Evolutionary conservation across 2,888 invertebrate genomes (phyloP).

Genomic region (Chaitophorus viminalis): DNA sequence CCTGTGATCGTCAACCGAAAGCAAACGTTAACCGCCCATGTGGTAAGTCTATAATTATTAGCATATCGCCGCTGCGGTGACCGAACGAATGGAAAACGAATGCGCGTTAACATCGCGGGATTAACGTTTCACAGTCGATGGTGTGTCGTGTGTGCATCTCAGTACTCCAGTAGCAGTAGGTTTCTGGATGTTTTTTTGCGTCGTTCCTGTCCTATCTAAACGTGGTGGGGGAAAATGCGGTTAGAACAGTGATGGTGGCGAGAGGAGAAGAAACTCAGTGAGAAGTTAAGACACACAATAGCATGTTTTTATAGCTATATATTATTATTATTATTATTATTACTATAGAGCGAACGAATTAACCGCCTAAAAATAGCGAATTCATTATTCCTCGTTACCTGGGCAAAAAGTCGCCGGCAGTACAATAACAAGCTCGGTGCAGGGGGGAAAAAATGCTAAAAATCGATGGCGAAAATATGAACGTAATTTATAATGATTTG

Average conservation of each 20-base stretch:
- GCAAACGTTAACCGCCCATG: too few species aligned
- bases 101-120: not conserved
- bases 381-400: not conserved
- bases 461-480: slow-evolving; percentile 48
- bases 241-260: not conserved
- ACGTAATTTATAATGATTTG: not conserved
- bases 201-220: not conserved
- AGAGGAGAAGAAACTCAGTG: not conserved
- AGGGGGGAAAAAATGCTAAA: not conserved
- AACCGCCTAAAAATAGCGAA: not conserved
- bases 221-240: too few species aligned
- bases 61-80: too few species aligned
- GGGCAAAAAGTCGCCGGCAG: not conserved
- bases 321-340: not conserved
- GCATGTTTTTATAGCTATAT: not conserved
- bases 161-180: too few species aligned
- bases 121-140: not conserved
- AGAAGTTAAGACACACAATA: not conserved
- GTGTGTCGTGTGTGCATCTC: too few species aligned
- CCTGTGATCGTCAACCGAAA: too few species aligned
- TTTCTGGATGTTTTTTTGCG: not conserved
- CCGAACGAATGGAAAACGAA: not conserved
- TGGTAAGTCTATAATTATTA: too few species aligned
- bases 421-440: not conserved
- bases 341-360: not conserved